Evolutionary conservation across 2,797 vertebrate genomes (phyloP), one percentile per base, ranked within the genome.

Genomic region (Amblyopsis hoosieri): DNA sequence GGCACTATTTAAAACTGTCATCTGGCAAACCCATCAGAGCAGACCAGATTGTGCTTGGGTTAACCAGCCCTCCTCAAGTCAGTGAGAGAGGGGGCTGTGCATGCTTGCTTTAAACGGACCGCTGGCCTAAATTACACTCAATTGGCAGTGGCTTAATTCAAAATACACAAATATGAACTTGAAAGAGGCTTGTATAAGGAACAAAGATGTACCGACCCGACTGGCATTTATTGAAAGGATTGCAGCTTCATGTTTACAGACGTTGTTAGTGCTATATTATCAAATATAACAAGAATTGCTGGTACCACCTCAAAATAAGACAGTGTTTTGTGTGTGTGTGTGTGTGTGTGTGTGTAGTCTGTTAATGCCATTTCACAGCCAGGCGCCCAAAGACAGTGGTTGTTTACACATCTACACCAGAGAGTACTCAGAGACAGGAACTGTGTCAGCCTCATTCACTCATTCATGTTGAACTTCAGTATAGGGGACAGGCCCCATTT

Each of bases 401-500:
- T 54, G 64, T 54, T 29, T 64, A 37, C 55, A 51, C 33, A 67
- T 23, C 10, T 54, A 17, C 1, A 54, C 46, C 11, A n/a, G 46
- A 48, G 46, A 12, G 5, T 12, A 48, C 67, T 60, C 64, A 48
- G 64, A 60, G 60, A 64, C 13, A 14, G 47, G 47, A 49, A 12
- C 23, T 57, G 55, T 57, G n/a, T 45, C 12, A 5, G 23, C 23
- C 55, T 14, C 19, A n/a, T 37, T 15, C 62, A 75, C 74, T 78
- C 72, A 64, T 60, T 75, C 47, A 62, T 76, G 74, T 71, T 60
- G 55, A 69, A 70, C 74, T 79, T n/a, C 79, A 75, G 83, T 74
- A 67, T 75, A 14, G 75, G 80, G 61, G 78, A 86, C 71, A 69
- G 49, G 71, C 54, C 45, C 67, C 79, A 64, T 86, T 84, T 85